Percentiles rank a stretch among this genome's conserved stretches.
These are phyloP conservation scores for Leucophenga montana DNA, from an alignment of 2,888 invertebrate genomes.

Conservation along the genomic window DNA sequence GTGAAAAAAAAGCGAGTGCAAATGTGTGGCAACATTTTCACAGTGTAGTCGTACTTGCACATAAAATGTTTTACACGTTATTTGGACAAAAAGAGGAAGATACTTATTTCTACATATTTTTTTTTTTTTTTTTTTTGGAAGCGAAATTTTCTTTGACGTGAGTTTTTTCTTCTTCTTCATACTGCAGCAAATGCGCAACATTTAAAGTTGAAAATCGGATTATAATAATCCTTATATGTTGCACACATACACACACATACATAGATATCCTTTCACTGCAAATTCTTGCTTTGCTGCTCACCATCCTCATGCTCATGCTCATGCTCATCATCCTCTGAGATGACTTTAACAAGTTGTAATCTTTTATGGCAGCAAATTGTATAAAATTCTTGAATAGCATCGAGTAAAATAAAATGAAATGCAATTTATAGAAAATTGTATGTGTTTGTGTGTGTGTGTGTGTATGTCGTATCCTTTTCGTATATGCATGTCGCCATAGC, in stretches of 20 bases:
- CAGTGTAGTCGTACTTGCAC: too few species aligned
- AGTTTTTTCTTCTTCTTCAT: neutral
- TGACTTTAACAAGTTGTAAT: conserved; percentile 53
- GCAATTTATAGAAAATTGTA: conserved; percentile 20
- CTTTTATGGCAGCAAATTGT: conserved; percentile 52
- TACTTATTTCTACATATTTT: neutral
- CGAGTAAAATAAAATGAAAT: conserved; percentile 11
- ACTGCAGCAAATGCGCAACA: conserved; percentile 39
- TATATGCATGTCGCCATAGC: too few species aligned
- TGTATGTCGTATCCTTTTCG: too few species aligned
- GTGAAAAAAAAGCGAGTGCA: conserved; percentile 6
- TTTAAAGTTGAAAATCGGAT: conserved; percentile 64
- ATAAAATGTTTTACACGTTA: conserved; percentile 39
- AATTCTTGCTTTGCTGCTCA: neutral
- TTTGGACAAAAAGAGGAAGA: conserved; percentile 7
- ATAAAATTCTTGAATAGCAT: conserved; percentile 34
- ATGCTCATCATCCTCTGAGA: conserved; percentile 6
- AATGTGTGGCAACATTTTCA: conserved; percentile 20
- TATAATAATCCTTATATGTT: conserved; percentile 56
- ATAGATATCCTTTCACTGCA: neutral
- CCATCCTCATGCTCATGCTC: neutral
- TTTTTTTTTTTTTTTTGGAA: neutral
- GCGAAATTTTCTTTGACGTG: conserved; percentile 23
- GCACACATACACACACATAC: conserved; percentile 34
- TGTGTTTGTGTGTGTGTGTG: too few species aligned